Base-by-base conservation (phyloP, 1,140 invertebrate genomes). In the Antheraea mylitta region DNA sequence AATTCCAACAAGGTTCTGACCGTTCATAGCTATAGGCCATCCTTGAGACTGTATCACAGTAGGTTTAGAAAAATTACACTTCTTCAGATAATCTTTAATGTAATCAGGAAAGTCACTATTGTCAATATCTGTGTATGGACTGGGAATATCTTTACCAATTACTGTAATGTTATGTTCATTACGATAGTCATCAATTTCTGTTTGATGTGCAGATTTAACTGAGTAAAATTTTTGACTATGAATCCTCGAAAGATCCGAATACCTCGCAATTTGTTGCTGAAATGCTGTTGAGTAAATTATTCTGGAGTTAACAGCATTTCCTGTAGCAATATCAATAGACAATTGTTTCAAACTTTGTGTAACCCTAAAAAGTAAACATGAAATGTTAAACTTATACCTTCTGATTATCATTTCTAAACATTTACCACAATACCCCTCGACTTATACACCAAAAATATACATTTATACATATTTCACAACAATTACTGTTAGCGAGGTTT, bases 1-100 rank as follows among this genome's bases (percentile, higher is more conserved):
- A 78, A 99, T 98, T 64, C 98, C 98, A 38, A 98, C 97, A 94
- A 99, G 95, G 91, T 99, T 98, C 74, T 96, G 93, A 18, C 98
- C 98, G 86, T 95, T 96, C 38, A 99, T 89, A 67, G 98, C 98
- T 77, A 98, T 97, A 4, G 98, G 98, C 97, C 97, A 98, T 18
- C 95, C 96, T 92, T 97, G 96, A 9, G 96, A 94, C 88, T 98
- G 97, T 78, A 98, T 99, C 4, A 97, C 93, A 64, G 98, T 98
- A 8, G 98, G 98, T 77, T 95, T 94, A 74, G 94, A 94, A 87
- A 98, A 98, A 36, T 95, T 96, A 87, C 95, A 94, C 67, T 96
- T 95, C 48, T 94, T 94, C 42, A 96, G 93, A 86, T 94, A 95
- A 45, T 93, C 91, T 85, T 96, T 94, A 63, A 96, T 95, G 74